Base-by-base conservation (phyloP, 1,140 invertebrate genomes). In the Cylas formicarius region DNA sequence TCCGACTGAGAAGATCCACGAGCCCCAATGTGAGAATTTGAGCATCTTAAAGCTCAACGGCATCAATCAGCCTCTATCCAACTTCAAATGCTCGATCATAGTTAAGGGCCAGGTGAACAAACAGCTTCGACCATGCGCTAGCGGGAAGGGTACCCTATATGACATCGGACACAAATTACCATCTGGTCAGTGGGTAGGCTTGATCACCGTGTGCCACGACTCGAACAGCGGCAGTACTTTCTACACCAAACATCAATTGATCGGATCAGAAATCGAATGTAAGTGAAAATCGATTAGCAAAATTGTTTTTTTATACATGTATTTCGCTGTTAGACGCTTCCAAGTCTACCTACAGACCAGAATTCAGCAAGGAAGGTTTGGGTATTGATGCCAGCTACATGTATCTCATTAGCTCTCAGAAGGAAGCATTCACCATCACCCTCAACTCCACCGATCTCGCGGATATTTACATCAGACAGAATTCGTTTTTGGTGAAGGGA, bases 401-500 rank as follows among this genome's bases (percentile, higher is more conserved):
- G 17, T 66, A 60, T 49, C 61, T 55, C 46, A 37, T 55, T 44
- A 42, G 45, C 7, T 60, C 46, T 35, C 66, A 68, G 50, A 60
- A 59, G 41, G 19, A 50, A 11, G 54, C 43, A 13, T 68, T 70
- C 26, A 60, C 45, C 33, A 43, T 51, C 2, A 39, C 66, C n/a
- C 52, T 72, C 4, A 60, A 60, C 16, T 62, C 61, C 4, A 11
- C 50, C 8, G 18, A 11, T 3, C 37, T 62, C 36, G 60, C 63
- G 2, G 19, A 56, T 7, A 35, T 56, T 13, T 72, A 67, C 41
- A 57, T 71, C 5, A 63, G 53, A 19, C 46, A 34, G 0, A 61
- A 53, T 0, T 62, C 55, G 8, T 69, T 57, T 48, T 44, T 77
- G 16, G 65, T 70, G 2, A 59, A 69, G 37, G 75, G 74, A 4